phyloP scores from a whole-genome alignment of 2,888 invertebrate genomes.

The Dioctria rufipes region DNA sequence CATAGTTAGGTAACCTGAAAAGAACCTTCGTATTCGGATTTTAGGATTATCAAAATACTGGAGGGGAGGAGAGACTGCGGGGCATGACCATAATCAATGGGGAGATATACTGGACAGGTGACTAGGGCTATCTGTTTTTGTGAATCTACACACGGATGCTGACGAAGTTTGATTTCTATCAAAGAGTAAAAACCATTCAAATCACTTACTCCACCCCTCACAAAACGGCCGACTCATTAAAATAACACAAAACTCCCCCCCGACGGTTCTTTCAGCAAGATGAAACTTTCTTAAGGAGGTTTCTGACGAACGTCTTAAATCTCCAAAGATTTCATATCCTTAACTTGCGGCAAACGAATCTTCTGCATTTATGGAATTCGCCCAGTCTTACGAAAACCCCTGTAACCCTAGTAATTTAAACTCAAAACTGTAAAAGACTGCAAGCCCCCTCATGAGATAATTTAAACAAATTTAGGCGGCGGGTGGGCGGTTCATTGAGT shows the following conservation, averaged over 20 bases:
- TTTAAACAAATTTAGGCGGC: conserved; percentile 50
- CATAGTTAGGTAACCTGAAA: too few relatives aligned
- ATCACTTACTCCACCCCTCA: background rate
- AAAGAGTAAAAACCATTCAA: too few relatives aligned
- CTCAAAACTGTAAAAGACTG: conserved; percentile 9
- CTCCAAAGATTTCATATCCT: background rate
- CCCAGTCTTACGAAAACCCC: background rate
- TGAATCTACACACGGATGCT: too few relatives aligned
- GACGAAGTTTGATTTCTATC: too few relatives aligned
- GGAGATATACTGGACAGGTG: too few relatives aligned
- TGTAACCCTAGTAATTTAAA: background rate
- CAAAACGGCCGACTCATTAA: conserved; percentile 24
- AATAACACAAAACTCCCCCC: background rate
- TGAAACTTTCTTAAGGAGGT: background rate
- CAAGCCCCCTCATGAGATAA: conserved; percentile 1
- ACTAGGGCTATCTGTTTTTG: too few relatives aligned
- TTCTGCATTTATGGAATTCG: background rate
- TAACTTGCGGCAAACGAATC: background rate
- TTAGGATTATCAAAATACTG: too few relatives aligned
- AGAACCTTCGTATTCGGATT: too few relatives aligned
- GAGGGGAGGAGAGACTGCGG: too few relatives aligned
- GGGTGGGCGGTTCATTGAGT: conserved; percentile 48
- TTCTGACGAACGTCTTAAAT: background rate
- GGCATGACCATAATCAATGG: too few relatives aligned
- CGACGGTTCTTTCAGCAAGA: background rate